These are phyloP conservation scores for Lordiphosa mommai DNA, from an alignment of 1,140 invertebrate species.

Conservation along the genomic window DNA sequence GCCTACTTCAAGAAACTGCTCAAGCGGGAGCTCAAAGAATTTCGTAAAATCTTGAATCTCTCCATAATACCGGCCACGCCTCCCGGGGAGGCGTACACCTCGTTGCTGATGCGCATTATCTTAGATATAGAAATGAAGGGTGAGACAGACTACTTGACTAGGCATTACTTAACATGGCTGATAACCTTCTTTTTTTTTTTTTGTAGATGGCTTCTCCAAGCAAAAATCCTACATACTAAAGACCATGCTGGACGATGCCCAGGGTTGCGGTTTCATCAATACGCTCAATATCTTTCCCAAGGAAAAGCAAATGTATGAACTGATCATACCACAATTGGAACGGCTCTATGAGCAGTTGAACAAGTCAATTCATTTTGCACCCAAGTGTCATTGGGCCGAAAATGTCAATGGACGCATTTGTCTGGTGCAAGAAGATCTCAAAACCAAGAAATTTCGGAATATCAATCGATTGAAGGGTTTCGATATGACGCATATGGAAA, in stretches of 20 bases:
- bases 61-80: conserved; percentile 65
- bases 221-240: conserved; percentile 73
- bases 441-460: conserved; percentile 82
- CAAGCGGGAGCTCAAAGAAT: conserved; percentile 55
- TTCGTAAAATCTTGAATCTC: conserved; percentile 67
- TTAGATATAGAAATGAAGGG: conserved; percentile 78
- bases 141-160: conserved; percentile 19
- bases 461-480: conserved; percentile 81
- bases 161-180: background rate
- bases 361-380: conserved; percentile 48
- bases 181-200: conserved; percentile 5
- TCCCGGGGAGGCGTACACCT: conserved; percentile 70
- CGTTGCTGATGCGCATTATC: conserved; percentile 67
- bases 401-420: conserved; percentile 62
- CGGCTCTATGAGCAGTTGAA: conserved; percentile 64
- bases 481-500: conserved; percentile 81
- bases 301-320: conserved; percentile 70
- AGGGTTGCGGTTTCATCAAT: conserved; percentile 61
- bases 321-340: conserved; percentile 63
- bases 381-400: conserved; percentile 64
- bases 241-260: conserved; percentile 62
- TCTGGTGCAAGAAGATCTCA: conserved; percentile 82
- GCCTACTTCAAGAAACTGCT: conserved; percentile 64
- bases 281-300: conserved; percentile 71
- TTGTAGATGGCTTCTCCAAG: conserved; percentile 66